Conservation (phyloP, 2,113 vertebrate genomes). For the Empidonax traillii region DNA sequence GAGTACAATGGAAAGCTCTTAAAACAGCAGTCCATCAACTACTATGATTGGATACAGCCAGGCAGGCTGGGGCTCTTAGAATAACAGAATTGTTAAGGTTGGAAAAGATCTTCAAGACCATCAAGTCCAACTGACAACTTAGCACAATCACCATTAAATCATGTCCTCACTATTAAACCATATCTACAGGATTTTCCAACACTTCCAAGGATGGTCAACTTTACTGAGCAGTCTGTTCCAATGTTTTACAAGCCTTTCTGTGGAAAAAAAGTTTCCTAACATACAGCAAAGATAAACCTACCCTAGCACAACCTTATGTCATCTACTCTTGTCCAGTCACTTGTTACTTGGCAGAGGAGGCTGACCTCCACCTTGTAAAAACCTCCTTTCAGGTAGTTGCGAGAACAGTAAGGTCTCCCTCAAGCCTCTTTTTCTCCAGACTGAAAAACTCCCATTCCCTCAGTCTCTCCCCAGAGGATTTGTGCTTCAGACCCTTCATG, state of each 20-base stretch:
- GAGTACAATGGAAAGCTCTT: neutral
- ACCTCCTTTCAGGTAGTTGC: neutral
- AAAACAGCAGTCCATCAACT: neutral
- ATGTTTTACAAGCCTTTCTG: neutral
- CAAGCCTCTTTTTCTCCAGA: neutral
- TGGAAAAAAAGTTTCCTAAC: neutral
- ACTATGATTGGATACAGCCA: neutral
- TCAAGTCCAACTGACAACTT: neutral
- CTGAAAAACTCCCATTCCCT: neutral
- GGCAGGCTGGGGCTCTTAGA: neutral
- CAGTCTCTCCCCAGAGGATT: neutral
- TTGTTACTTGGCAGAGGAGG: neutral
- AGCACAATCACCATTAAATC: neutral
- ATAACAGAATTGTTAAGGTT: neutral
- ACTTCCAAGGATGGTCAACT: neutral
- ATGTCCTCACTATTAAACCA: neutral
- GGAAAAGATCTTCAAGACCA: neutral
- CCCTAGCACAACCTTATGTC: neutral
- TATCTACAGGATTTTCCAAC: neutral
- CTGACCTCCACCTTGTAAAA: neutral
- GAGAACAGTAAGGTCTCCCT: neutral
- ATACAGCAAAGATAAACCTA: neutral
- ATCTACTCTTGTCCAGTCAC: neutral
- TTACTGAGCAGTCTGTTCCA: neutral
- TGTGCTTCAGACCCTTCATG: neutral